phyloP scores from a whole-genome alignment of 2,797 vertebrate species.

The Sebastes hubbsi region DNA sequence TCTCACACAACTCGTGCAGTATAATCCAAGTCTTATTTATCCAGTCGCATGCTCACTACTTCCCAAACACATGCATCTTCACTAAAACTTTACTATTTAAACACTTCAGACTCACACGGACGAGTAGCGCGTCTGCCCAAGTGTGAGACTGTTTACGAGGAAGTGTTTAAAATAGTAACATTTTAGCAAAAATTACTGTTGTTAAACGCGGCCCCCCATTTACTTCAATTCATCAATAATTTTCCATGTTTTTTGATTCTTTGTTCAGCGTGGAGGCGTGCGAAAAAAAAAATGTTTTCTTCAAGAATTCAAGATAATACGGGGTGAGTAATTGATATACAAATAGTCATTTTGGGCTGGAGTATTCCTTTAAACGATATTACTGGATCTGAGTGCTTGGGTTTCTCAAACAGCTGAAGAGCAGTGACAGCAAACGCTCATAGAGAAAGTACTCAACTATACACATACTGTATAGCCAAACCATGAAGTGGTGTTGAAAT shows the following conservation, averaged over 20 bases:
- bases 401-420: neutral
- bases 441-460: neutral
- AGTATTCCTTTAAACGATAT: neutral
- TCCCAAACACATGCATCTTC: no score
- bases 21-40: no score
- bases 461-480: neutral
- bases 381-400: neutral
- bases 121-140: accelerated
- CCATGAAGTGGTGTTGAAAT: neutral
- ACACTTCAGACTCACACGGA: no score
- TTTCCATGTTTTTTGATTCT: neutral
- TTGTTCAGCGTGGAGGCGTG: neutral
- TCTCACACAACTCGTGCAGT: no score
- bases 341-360: no score
- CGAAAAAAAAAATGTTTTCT: neutral
- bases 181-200: neutral
- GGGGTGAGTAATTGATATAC: no score
- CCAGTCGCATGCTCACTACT: no score
- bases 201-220: no score
- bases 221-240: neutral
- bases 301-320: no score
- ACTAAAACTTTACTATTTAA: no score
- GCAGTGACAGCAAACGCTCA: neutral
- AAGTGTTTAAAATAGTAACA: neutral
- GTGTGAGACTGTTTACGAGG: no score